These are phyloP conservation scores for Aphaenogaster ashmeadi DNA, from an alignment of 1,140 invertebrate genomes.

Conservation along the genomic window DNA sequence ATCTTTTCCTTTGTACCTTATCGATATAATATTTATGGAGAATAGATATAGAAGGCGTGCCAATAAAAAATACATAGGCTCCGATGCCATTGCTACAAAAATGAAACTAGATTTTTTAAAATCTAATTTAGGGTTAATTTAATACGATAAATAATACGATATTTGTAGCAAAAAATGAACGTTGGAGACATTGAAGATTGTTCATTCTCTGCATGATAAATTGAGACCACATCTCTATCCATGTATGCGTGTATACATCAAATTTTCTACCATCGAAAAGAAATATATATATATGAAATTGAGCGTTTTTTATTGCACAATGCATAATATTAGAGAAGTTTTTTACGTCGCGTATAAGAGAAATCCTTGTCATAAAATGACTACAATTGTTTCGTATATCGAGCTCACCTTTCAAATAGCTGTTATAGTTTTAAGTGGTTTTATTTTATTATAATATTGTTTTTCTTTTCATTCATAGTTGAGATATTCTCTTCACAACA, in stretches of 20 bases:
- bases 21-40: constrained; percentile 56
- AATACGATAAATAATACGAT: constrained; percentile 43
- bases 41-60: constrained; percentile 59
- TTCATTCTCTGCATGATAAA: constrained; percentile 59
- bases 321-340: constrained; percentile 71
- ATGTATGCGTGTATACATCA: constrained; percentile 70
- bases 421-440: constrained; percentile 71
- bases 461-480: not conserved
- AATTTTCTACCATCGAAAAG: constrained; percentile 80
- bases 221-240: constrained; percentile 64
- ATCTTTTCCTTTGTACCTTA: constrained; percentile 42
- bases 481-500: not conserved
- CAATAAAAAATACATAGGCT: constrained; percentile 35
- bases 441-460: constrained; percentile 54
- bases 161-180: constrained; percentile 49
- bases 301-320: constrained; percentile 80
- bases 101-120: constrained; percentile 61
- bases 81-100: constrained; percentile 24
- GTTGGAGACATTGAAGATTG: constrained; percentile 63
- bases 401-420: constrained; percentile 68
- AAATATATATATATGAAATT: constrained; percentile 80
- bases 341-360: constrained; percentile 65
- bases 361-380: constrained; percentile 83
- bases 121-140: constrained; percentile 60
- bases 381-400: constrained; percentile 80